phyloP scores from a whole-genome alignment of 2,113 vertebrate genomes.

The Microcebus tavaratra region DNA sequence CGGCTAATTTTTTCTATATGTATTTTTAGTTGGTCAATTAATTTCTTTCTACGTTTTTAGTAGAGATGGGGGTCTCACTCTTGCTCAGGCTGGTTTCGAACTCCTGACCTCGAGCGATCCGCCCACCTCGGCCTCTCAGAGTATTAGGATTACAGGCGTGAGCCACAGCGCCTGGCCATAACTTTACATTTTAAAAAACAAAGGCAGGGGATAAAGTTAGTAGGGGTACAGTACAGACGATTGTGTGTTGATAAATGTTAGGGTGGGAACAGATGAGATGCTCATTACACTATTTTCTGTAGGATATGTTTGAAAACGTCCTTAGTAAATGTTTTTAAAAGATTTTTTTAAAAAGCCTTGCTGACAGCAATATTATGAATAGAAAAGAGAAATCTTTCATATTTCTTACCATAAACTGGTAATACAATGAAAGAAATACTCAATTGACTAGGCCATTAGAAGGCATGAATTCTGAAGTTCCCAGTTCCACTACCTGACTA shows the following conservation, averaged over 20 bases:
- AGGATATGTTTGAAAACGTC: neutral
- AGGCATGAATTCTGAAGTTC: neutral
- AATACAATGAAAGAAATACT: neutral
- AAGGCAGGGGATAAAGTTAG: neutral
- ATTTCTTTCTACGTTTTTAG: too few relatives aligned
- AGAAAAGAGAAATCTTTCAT: neutral
- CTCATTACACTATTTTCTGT: neutral
- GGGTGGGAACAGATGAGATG: neutral
- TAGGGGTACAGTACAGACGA: neutral
- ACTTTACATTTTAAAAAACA: neutral
- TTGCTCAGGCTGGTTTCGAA: too few relatives aligned
- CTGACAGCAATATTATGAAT: neutral
- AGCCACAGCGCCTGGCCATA: too few relatives aligned
- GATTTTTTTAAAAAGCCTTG: neutral
- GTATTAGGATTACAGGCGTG: too few relatives aligned
- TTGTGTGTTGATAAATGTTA: neutral
- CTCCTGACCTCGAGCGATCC: too few relatives aligned
- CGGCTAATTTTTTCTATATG: too few relatives aligned
- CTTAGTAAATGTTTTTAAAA: neutral
- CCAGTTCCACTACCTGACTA: neutral
- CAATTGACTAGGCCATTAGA: neutral
- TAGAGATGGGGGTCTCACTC: too few relatives aligned
- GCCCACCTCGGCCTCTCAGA: too few relatives aligned
- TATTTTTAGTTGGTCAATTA: too few relatives aligned
- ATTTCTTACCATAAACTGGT: neutral